phyloP scores from a whole-genome alignment of 2,888 invertebrate species.

The Ormyrus nitidulus region DNA sequence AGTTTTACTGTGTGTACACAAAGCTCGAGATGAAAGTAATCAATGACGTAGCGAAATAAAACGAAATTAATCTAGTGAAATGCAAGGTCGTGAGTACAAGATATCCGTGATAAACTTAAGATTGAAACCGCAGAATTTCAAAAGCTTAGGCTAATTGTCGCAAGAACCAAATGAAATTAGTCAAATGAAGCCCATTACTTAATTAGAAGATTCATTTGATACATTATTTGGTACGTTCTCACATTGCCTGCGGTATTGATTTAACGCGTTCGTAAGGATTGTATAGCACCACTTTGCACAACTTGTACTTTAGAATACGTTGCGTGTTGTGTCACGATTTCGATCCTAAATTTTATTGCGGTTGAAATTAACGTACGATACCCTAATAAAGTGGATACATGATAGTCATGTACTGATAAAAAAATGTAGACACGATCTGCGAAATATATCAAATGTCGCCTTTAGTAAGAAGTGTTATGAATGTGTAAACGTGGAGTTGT shows the following conservation, averaged over 20 bases:
- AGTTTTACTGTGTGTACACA: no score
- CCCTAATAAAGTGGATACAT: neutral
- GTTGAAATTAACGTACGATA: slow-evolving; percentile 1
- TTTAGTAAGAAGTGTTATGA: no score
- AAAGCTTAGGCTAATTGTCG: no score
- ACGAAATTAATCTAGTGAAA: no score
- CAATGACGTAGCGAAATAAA: no score
- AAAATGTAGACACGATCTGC: slow-evolving; percentile 2
- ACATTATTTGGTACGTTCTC: slow-evolving; percentile 15
- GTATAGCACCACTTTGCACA: slow-evolving; percentile 14
- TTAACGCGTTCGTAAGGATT: slow-evolving; percentile 5
- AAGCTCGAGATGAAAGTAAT: no score
- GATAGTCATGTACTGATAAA: neutral
- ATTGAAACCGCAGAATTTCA: no score
- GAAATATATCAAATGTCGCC: neutral
- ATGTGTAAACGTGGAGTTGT: no score
- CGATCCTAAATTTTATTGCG: slow-evolving; percentile 14
- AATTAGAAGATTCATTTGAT: slow-evolving; percentile 17
- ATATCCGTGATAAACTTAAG: no score
- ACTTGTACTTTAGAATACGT: neutral
- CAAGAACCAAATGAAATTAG: no score
- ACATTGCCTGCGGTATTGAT: slow-evolving; percentile 23
- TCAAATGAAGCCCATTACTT: slow-evolving; percentile 1
- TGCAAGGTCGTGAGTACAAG: no score
- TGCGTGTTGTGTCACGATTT: slow-evolving; percentile 24